Evolutionary conservation across 2,797 vertebrate species (phyloP).

Genomic region (Microcaecilia unicolor): DNA sequence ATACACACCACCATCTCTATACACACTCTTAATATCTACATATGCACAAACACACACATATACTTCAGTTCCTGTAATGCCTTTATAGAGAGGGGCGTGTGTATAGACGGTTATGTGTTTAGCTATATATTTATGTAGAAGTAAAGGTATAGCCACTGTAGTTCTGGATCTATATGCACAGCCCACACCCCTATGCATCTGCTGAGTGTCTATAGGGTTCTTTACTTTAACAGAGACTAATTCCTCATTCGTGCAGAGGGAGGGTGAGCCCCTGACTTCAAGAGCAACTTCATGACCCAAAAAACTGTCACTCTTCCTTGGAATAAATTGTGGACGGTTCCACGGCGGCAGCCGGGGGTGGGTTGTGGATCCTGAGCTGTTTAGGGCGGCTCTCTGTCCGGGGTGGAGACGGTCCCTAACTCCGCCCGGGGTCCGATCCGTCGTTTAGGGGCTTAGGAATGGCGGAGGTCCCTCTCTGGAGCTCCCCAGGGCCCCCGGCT

Average conservation of each 20-base stretch:
- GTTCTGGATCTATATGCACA: too few relatives aligned
- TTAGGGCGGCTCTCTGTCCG: not conserved
- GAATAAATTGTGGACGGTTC: slow-evolving; percentile 82
- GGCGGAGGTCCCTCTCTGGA: accelerated
- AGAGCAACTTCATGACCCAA: slow-evolving; percentile 87
- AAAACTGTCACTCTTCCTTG: slow-evolving; percentile 89
- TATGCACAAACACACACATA: not conserved
- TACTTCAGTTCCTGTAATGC: too few relatives aligned
- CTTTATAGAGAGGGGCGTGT: too few relatives aligned
- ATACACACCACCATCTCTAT: not conserved
- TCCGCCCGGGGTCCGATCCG: not conserved
- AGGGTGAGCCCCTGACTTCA: slow-evolving; percentile 59
- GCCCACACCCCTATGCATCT: too few relatives aligned
- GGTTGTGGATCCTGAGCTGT: not conserved
- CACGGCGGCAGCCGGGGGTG: slow-evolving; percentile 42
- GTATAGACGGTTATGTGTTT: too few relatives aligned
- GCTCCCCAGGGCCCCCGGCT: slow-evolving; percentile 29
- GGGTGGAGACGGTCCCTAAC: not conserved
- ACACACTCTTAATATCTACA: not conserved
- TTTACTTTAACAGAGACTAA: slow-evolving; percentile 81
- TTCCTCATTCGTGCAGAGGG: slow-evolving; percentile 78
- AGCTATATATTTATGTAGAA: too few relatives aligned
- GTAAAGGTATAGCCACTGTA: too few relatives aligned
- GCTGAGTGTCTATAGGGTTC: slow-evolving; percentile 42
- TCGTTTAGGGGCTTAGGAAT: not conserved